Conservation (phyloP, 2,888 invertebrate genomes). For the Nomada hirtipes region DNA sequence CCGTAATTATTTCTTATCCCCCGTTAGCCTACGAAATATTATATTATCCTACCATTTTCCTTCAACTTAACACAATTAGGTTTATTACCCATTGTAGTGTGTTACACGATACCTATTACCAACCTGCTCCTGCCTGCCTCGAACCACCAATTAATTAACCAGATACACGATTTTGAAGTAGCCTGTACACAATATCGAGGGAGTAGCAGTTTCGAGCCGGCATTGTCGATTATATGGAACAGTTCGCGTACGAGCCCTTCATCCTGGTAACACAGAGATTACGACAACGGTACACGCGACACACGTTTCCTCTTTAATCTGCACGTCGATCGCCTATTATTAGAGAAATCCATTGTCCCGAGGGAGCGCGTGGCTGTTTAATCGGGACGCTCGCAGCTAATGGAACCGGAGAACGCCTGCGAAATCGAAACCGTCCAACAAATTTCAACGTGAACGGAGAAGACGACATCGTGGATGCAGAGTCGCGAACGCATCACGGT, state of each 20-base stretch:
- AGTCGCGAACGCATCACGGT: slow-evolving; percentile 28
- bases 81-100: too few species aligned
- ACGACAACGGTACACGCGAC: background rate
- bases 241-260: background rate
- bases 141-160: slow-evolving; percentile 1
- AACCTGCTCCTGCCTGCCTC: background rate
- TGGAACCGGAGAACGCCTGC: slow-evolving; percentile 33
- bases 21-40: too few species aligned
- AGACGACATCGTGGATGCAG: background rate
- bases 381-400: slow-evolving; percentile 30
- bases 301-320: slow-evolving; percentile 37
- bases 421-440: slow-evolving; percentile 35
- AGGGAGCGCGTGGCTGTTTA: slow-evolving; percentile 2
- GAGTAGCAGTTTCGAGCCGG: background rate
- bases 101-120: background rate
- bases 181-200: background rate
- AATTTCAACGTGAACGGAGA: background rate
- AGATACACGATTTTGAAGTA: slow-evolving; percentile 10
- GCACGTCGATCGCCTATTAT: slow-evolving; percentile 28
- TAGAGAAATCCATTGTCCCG: slow-evolving; percentile 31
- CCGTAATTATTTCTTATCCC: too few species aligned
- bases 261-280: background rate
- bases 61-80: background rate
- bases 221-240: slow-evolving; percentile 15
- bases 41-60: background rate